phyloP scores from a whole-genome alignment of 2,797 vertebrate species.

The Poecilia wingei region DNA sequence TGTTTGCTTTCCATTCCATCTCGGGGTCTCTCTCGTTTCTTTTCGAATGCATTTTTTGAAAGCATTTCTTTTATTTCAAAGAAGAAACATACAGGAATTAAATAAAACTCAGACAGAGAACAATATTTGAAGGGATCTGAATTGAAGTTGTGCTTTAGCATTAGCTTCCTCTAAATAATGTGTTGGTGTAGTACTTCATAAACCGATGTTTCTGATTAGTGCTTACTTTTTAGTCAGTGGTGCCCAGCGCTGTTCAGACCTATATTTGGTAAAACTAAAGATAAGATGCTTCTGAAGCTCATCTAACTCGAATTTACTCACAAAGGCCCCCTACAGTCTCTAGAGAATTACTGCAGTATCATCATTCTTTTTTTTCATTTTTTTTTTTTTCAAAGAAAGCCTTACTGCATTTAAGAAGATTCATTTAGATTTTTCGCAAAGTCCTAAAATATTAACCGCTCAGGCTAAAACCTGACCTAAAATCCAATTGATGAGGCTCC shows the following conservation, averaged over 20 bases:
- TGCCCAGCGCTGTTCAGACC: not conserved
- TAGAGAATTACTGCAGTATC: not conserved
- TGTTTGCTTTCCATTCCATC: no score
- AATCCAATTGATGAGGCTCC: not conserved
- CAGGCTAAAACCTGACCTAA: conserved; percentile 9
- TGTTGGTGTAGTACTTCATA: not conserved
- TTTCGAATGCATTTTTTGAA: no score
- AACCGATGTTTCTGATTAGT: not conserved
- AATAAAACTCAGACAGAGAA: not conserved
- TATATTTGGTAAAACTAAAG: not conserved
- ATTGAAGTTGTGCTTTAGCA: not conserved
- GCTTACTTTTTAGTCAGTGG: not conserved
- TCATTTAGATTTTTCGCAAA: not conserved
- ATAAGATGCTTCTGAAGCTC: not conserved
- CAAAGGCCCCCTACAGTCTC: conserved; percentile 24
- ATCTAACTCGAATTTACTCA: not conserved
- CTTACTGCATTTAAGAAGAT: not conserved
- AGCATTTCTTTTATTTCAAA: not conserved
- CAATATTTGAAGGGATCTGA: not conserved
- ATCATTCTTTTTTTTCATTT: not conserved
- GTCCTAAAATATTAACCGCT: conserved; percentile 4
- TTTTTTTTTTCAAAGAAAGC: not conserved
- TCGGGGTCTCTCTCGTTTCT: no score
- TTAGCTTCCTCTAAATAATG: not conserved
- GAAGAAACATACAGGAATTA: not conserved